Percentiles rank a stretch among this genome's conserved stretches.
These are phyloP conservation scores for Micromussa lordhowensis DNA, from an alignment of 92 coral and sea anemone species.

Conservation along the genomic window DNA sequence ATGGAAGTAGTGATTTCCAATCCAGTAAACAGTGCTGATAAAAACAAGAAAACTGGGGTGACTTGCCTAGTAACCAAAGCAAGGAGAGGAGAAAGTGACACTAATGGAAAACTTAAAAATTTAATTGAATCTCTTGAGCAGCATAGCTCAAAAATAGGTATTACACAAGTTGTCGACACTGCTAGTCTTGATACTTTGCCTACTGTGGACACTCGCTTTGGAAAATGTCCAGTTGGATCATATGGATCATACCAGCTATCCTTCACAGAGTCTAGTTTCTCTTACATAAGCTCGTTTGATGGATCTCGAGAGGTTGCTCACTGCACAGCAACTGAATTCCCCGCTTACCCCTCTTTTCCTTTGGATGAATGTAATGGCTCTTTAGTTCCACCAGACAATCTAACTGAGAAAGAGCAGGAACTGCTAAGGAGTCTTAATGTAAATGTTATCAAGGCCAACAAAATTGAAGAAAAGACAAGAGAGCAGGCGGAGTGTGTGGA, in stretches of 20 bases:
- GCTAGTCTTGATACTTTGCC: conserved; percentile 22
- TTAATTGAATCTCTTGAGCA: conserved; percentile 38
- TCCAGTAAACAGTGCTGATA: conserved; percentile 48
- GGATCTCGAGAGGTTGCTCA: conserved; percentile 29
- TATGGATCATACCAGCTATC: conserved; percentile 50
- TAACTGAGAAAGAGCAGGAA: conserved; percentile 43
- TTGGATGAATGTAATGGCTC: conserved; percentile 59
- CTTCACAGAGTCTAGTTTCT: conserved; percentile 33
- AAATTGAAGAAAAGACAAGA: conserved; percentile 53
- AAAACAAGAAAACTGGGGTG: conserved; percentile 52
- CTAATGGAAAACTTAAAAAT: conserved; percentile 22
- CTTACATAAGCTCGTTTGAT: conserved; percentile 36
- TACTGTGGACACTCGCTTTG: conserved; percentile 56
- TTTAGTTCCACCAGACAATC: conserved; percentile 45
- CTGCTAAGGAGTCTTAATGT: conserved; percentile 46
- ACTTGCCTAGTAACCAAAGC: conserved; percentile 59
- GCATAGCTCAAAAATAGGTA: conserved; percentile 56
- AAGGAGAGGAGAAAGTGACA: conserved; percentile 24
- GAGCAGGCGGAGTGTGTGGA: conserved; percentile 57
- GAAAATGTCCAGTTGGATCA: conserved; percentile 64
- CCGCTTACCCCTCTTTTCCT: conserved; percentile 62
- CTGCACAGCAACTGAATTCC: conserved; percentile 50
- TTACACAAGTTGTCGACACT: conserved; percentile 52
- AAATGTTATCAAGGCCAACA: conserved; percentile 59
- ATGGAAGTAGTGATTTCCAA: conserved; percentile 60